Conservation (phyloP, 1,140 invertebrate species). For the Diuraphis noxia region DNA sequence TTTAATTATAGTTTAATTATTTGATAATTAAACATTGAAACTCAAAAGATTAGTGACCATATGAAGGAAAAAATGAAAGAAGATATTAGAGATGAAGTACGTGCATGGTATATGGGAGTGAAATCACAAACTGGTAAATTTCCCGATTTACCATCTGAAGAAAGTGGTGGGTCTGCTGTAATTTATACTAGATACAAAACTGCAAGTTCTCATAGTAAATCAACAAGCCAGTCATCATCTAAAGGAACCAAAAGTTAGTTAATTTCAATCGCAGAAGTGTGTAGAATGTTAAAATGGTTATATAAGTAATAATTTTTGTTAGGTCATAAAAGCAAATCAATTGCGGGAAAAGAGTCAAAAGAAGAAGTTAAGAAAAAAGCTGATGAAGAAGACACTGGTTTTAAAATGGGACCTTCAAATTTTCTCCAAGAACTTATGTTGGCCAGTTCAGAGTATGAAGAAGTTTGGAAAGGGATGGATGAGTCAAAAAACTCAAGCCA, state of each 20-base stretch:
- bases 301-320: background rate
- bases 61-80: conserved; percentile 73
- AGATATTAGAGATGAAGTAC: conserved; percentile 81
- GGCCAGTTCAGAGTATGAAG: conserved; percentile 66
- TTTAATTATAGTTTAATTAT: background rate
- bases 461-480: conserved; percentile 80
- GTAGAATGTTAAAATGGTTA: no score
- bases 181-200: conserved; percentile 73
- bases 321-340: conserved; percentile 50
- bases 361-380: conserved; percentile 65
- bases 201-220: conserved; percentile 70
- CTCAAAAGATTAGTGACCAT: conserved; percentile 64
- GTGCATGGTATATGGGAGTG: conserved; percentile 81
- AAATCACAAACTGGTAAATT: conserved; percentile 82
- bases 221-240: conserved; percentile 71
- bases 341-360: conserved; percentile 60
- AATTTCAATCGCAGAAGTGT: no score
- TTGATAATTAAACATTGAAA: background rate
- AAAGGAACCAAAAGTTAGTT: conserved; percentile 71
- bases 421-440: conserved; percentile 63
- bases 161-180: conserved; percentile 81
- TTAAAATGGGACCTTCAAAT: conserved; percentile 63
- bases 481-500: conserved; percentile 73
- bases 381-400: conserved; percentile 66
- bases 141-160: conserved; percentile 87